Evolutionary conservation across 2,888 invertebrate genomes (phyloP).

Genomic region (Hanleya hanleyi): DNA sequence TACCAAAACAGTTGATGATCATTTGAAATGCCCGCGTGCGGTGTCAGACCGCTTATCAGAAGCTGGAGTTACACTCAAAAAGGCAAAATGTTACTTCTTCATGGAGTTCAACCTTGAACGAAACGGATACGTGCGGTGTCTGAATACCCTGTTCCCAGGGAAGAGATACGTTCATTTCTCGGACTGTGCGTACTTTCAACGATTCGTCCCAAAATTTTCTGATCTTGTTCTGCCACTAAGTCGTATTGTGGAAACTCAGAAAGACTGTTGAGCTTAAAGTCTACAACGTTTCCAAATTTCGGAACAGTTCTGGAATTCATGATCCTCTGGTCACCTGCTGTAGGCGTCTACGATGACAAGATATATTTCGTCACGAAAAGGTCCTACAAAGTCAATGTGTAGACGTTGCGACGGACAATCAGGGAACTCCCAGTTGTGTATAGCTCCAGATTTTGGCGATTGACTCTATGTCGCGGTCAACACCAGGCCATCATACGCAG

Average conservation of each 20-base stretch:
- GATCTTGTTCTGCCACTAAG: too few species aligned
- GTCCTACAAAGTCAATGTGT: background rate
- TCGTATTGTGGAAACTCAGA: background rate
- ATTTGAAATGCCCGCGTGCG: background rate
- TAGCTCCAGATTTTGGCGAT: too few species aligned
- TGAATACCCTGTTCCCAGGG: background rate
- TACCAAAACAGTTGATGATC: background rate
- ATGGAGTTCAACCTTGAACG: background rate
- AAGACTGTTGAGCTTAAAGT: background rate
- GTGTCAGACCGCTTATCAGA: background rate
- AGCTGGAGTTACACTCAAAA: background rate
- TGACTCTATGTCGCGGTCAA: too few species aligned
- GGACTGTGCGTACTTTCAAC: background rate
- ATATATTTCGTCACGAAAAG: background rate
- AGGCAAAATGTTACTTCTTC: background rate
- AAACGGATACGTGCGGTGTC: background rate
- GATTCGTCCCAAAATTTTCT: too few species aligned
- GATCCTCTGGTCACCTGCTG: background rate
- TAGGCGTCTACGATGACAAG: background rate
- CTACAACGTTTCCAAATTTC: background rate
- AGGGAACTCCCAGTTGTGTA: background rate
- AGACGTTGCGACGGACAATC: background rate
- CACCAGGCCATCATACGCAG: too few species aligned
- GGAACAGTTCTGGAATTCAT: background rate
- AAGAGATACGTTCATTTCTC: too few species aligned